Conservation (phyloP, 2,888 invertebrate genomes). For the Cheilosia variabilis region DNA sequence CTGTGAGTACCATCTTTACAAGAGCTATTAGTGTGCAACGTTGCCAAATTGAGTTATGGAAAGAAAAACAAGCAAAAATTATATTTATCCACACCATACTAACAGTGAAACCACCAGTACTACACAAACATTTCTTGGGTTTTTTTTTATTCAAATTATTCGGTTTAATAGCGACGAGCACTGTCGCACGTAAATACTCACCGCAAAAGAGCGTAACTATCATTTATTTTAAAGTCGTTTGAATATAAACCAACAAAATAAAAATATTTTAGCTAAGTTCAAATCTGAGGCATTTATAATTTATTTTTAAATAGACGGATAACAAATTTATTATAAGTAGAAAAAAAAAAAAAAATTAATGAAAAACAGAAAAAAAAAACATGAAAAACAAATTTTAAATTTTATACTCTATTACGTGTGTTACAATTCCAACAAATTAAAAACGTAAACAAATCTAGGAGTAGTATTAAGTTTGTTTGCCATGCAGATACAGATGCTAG, state of each 20-base stretch:
- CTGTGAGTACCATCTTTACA: conserved; percentile 26
- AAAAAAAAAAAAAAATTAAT: not conserved
- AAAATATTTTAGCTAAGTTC: conserved; percentile 39
- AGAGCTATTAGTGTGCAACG: not conserved
- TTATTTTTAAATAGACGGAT: not conserved
- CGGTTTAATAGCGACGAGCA: conserved; percentile 37
- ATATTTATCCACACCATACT: conserved; percentile 47
- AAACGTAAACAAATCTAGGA: conserved; percentile 22
- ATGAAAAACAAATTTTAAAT: conserved; percentile 12
- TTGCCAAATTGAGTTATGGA: too few species aligned
- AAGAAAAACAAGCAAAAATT: conserved; percentile 17
- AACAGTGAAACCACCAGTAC: conserved; percentile 58
- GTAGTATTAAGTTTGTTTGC: conserved; percentile 21
- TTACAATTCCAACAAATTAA: conserved; percentile 36
- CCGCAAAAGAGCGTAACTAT: conserved; percentile 61
- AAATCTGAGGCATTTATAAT: conserved; percentile 18
- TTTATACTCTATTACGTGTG: conserved; percentile 1
- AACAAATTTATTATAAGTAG: not conserved
- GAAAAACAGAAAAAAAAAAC: not conserved
- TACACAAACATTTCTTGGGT: conserved; percentile 46
- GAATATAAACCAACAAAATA: conserved; percentile 53
- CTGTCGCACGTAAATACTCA: conserved; percentile 63
- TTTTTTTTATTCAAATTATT: conserved; percentile 1
- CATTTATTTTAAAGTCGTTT: conserved; percentile 22
- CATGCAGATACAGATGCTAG: conserved; percentile 66